These are phyloP conservation scores for Heliconius cydno DNA, from an alignment of 2,888 invertebrate genomes.

Conservation along the genomic window DNA sequence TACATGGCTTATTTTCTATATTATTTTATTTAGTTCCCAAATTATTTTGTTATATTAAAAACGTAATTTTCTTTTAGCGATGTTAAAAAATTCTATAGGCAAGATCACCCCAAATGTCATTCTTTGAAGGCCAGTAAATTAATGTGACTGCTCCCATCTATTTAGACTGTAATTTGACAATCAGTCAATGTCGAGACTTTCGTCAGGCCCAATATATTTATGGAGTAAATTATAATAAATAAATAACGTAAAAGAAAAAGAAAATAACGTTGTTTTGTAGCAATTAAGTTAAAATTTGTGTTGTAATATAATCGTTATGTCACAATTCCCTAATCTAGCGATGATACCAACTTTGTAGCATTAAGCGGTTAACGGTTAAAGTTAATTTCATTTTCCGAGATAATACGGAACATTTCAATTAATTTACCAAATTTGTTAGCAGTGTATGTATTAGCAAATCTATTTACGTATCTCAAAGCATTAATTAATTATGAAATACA, in stretches of 20 bases:
- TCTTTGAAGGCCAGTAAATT: not conserved
- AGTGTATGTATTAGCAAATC: not conserved
- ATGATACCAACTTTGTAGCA: constrained; percentile 11
- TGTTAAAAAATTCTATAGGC: not conserved
- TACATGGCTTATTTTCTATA: not conserved
- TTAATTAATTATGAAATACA: not conserved
- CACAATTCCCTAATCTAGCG: constrained; percentile 14
- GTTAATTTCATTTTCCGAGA: constrained; percentile 25
- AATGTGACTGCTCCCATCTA: not conserved
- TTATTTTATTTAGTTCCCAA: not conserved
- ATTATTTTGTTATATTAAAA: not conserved
- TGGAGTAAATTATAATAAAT: not conserved
- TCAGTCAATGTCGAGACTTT: constrained; percentile 13
- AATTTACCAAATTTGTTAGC: constrained; percentile 6
- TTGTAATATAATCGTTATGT: constrained; percentile 8
- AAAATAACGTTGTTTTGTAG: not conserved
- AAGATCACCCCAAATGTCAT: not conserved
- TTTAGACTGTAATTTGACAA: constrained; percentile 1
- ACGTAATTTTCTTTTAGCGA: not conserved
- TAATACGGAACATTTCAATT: constrained; percentile 12
- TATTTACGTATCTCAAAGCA: not conserved
- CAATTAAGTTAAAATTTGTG: constrained; percentile 6
- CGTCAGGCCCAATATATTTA: not conserved
- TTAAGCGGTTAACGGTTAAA: constrained; percentile 25
- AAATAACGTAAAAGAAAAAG: not conserved